These are phyloP conservation scores for Thamnophis elegans DNA, from an alignment of 2,797 vertebrate species.

Conservation along the genomic window DNA sequence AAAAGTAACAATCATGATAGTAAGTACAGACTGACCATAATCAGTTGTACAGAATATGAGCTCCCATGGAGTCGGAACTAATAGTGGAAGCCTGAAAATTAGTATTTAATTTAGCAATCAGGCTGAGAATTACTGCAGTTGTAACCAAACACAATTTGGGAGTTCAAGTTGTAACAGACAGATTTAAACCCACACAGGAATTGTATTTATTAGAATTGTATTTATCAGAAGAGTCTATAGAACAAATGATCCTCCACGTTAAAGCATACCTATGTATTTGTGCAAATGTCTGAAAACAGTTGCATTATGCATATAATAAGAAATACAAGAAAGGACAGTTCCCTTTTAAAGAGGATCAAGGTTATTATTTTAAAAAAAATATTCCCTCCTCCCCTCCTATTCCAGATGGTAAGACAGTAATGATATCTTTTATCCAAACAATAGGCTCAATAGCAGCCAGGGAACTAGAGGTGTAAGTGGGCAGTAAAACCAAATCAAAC, in stretches of 20 bases:
- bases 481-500: conserved; percentile 24
- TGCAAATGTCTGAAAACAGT: background rate
- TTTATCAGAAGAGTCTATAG: background rate
- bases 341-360: background rate
- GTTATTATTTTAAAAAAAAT: background rate
- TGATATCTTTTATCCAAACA: background rate
- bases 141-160: background rate
- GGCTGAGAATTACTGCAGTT: background rate
- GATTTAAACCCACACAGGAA: background rate
- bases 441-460: background rate
- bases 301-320: background rate
- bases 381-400: background rate
- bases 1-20: background rate
- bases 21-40: background rate
- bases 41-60: background rate
- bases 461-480: background rate
- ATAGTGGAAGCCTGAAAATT: background rate
- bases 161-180: background rate
- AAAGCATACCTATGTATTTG: background rate
- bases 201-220: background rate
- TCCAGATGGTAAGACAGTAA: background rate
- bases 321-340: background rate
- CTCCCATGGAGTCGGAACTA: background rate
- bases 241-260: background rate
- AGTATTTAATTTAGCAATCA: background rate